Evolutionary conservation across 2,797 vertebrate species (phyloP).

Genomic region (Adelosebastes latens): DNA sequence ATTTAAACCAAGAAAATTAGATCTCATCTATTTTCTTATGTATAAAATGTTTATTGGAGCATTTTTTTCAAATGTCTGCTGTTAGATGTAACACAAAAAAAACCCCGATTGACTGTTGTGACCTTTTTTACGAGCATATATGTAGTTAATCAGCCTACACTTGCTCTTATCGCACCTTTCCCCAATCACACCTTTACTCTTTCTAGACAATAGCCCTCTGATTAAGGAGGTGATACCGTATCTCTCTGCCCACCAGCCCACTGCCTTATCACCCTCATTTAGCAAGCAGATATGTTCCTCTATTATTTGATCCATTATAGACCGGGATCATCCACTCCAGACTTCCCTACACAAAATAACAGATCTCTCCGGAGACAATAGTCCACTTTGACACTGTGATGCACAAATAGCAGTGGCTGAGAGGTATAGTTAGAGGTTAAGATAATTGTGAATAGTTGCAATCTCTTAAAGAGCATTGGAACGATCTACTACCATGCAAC

Average conservation of each 20-base stretch:
- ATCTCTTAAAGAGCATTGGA: slow-evolving; percentile 26
- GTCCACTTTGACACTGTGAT: slow-evolving; percentile 17
- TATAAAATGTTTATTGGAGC: not conserved
- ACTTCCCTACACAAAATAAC: slow-evolving; percentile 20
- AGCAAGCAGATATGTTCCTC: slow-evolving; percentile 32
- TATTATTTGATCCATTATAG: slow-evolving; percentile 34
- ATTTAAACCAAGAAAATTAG: not conserved
- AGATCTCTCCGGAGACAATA: slow-evolving; percentile 16
- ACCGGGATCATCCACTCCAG: slow-evolving; percentile 5
- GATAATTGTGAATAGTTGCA: slow-evolving; percentile 37
- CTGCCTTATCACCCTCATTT: slow-evolving; percentile 42
- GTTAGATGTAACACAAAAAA: not conserved
- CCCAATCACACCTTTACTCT: slow-evolving; percentile 35
- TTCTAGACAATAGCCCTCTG: slow-evolving; percentile 51
- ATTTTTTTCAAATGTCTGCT: not conserved
- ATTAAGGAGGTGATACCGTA: slow-evolving; percentile 37
- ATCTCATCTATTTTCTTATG: not conserved
- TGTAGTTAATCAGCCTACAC: slow-evolving; percentile 17
- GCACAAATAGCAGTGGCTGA: slow-evolving; percentile 28
- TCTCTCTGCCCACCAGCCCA: slow-evolving; percentile 3
- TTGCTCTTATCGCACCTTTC: not conserved
- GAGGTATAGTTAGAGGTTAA: slow-evolving; percentile 1
- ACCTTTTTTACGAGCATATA: not conserved
- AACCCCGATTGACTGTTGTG: not conserved
- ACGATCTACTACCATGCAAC: not conserved